phyloP scores from a whole-genome alignment of 1,140 invertebrate species.

The Chironomus tepperi region DNA sequence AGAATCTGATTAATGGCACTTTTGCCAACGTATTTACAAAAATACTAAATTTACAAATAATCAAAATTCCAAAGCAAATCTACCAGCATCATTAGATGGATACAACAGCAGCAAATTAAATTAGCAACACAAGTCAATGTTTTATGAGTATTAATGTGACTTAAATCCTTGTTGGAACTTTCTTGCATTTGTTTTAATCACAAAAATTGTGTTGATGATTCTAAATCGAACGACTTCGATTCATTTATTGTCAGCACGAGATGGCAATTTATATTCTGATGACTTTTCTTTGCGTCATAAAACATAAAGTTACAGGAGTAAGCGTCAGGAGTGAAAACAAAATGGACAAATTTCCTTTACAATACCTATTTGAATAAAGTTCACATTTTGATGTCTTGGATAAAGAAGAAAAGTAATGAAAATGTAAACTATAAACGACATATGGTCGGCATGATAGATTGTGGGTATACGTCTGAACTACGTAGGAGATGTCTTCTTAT shows the following conservation, averaged over 20 bases:
- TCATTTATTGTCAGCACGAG: constrained; percentile 14
- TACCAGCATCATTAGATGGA: no score
- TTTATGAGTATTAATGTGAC: background rate
- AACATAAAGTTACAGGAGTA: no score
- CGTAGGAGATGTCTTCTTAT: no score
- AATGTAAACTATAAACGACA: background rate
- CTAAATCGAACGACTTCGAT: background rate
- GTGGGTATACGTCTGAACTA: background rate
- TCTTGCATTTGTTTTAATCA: constrained; percentile 13
- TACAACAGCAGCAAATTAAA: no score
- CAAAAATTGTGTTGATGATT: background rate
- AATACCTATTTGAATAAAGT: background rate
- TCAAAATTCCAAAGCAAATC: no score
- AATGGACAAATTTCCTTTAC: background rate
- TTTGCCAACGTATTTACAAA: no score
- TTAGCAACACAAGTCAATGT: background rate
- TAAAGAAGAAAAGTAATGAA: background rate
- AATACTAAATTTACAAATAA: no score
- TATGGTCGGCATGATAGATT: background rate
- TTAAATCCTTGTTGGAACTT: constrained; percentile 19
- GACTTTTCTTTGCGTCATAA: background rate
- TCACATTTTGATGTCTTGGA: background rate
- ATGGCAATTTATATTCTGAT: background rate
- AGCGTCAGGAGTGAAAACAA: background rate
- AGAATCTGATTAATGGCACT: no score